A percentile compares a stretch with the other conserved stretches of the same genome.
Conservation (phyloP, 1,140 invertebrate genomes). For the Scaptomyza hsui region DNA sequence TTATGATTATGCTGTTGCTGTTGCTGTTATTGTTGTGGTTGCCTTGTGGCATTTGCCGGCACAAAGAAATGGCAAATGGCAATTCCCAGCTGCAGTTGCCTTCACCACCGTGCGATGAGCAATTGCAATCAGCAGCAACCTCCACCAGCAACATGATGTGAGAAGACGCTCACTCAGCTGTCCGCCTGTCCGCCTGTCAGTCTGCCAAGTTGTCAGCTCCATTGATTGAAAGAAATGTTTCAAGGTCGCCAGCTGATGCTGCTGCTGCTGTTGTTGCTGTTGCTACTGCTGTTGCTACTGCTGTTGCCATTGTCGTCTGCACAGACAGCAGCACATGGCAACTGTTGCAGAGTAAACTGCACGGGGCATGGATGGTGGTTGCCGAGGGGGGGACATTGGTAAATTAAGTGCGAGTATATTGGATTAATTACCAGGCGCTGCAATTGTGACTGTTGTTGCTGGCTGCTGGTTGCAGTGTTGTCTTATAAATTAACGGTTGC, state of each 20-base stretch:
- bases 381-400: not conserved
- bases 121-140: not conserved
- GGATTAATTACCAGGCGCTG: constrained; percentile 69
- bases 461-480: constrained; percentile 44
- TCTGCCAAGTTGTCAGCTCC: constrained; percentile 30
- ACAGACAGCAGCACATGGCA: constrained; percentile 30
- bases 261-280: constrained; percentile 11
- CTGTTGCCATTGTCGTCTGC: constrained; percentile 24
- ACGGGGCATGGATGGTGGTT: not conserved
- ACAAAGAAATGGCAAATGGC: constrained; percentile 76
- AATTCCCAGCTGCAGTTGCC: constrained; percentile 50
- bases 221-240: constrained; percentile 63
- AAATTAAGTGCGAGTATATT: constrained; percentile 64
- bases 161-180: constrained; percentile 1
- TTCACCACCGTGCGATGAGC: too few species aligned
- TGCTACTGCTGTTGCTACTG: constrained; percentile 5
- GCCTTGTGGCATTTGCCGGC: constrained; percentile 72
- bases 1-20: constrained; percentile 4
- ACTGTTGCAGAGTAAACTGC: constrained; percentile 4
- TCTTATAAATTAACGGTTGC: constrained; percentile 81
- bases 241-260: constrained; percentile 65
- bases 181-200: not conserved
- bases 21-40: constrained; percentile 32
- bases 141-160: constrained; percentile 19
- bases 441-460: constrained; percentile 8